phyloP scores from a whole-genome alignment of 1,140 invertebrate species.

The Nymphalis io region DNA sequence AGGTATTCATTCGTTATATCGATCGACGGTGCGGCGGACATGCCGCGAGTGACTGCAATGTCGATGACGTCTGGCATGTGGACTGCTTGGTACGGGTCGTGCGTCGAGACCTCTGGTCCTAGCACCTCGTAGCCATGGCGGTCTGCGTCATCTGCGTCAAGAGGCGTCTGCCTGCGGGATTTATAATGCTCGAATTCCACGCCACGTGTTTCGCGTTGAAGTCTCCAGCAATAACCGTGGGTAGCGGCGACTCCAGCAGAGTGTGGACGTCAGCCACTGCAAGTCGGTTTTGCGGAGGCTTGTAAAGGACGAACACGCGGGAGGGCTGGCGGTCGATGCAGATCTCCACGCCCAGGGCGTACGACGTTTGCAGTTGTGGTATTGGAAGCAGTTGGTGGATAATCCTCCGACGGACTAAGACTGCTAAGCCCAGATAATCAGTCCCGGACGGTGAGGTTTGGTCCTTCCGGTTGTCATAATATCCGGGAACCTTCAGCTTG shows the following conservation, averaged over 20 bases:
- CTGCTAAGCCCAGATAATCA: slow-evolving; percentile 30
- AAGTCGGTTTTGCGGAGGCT: neutral
- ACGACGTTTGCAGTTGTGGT: neutral
- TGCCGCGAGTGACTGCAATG: slow-evolving; percentile 3
- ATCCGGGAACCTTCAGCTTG: no score
- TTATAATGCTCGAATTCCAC: slow-evolving; percentile 33
- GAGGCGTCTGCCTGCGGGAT: slow-evolving; percentile 15
- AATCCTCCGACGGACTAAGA: slow-evolving; percentile 26
- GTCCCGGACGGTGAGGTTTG: neutral
- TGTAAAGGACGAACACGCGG: slow-evolving; percentile 26
- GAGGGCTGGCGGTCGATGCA: neutral
- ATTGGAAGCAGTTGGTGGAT: slow-evolving; percentile 28
- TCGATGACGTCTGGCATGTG: no score
- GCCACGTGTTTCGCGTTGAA: no score
- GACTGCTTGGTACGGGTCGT: neutral
- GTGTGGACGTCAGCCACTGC: slow-evolving; percentile 16
- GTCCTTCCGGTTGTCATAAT: no score
- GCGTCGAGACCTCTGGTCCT: slow-evolving; percentile 12
- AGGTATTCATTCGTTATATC: neutral
- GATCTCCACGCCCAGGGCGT: slow-evolving; percentile 32
- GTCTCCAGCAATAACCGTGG: slow-evolving; percentile 32
- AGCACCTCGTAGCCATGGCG: neutral
- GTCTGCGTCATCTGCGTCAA: slow-evolving; percentile 22
- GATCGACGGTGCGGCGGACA: slow-evolving; percentile 11
- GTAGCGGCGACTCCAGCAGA: slow-evolving; percentile 16